Conservation (phyloP, 1,140 invertebrate genomes). For the fruit fly (Drosophila melanogaster) region Release_6_plus_ISO1_MT NC_004354.4:4604001-4604500, state of each 20-base stretch:
- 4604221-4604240: conserved; percentile 17
- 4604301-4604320: too few species aligned
- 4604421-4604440: conserved; percentile 13
- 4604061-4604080: conserved; percentile 4
- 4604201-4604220: conserved; percentile 29
- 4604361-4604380: neutral
- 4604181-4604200: conserved; percentile 4
- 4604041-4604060: neutral
- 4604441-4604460: conserved; percentile 18
- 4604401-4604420: neutral
- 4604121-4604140: conserved; percentile 47
- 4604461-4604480: conserved; percentile 19
- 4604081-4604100: conserved; percentile 32
- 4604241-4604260: neutral
- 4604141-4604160: conserved; percentile 29
- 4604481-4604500: conserved; percentile 37
- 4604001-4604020: conserved; percentile 17
- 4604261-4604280: neutral
- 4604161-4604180: conserved; percentile 7
- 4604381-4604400: neutral
- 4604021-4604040: neutral
- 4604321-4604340: too few species aligned
- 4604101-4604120: conserved; percentile 32
- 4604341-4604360: too few species aligned
- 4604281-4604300: neutral